Conservation (phyloP, 2,888 invertebrate species). For the Lasioglossum figueresi region DNA sequence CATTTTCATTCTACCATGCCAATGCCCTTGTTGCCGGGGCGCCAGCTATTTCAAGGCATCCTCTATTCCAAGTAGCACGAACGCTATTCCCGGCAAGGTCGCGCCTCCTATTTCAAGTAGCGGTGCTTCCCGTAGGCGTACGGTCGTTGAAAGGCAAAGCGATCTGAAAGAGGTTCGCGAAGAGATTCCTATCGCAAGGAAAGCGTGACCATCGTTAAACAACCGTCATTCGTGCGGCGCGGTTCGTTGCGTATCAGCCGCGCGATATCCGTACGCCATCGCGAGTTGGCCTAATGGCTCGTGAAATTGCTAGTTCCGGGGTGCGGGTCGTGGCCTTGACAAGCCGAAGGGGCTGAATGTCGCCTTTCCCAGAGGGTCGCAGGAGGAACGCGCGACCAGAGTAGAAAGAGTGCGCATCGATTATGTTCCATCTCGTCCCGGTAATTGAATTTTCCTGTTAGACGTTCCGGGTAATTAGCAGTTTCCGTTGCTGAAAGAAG, state of each 20-base stretch:
- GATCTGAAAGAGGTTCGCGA: not conserved
- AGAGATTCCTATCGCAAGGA: conserved; percentile 22
- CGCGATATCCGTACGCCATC: not conserved
- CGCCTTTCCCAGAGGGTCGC: not conserved
- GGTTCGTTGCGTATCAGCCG: not conserved
- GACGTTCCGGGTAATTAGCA: conserved; percentile 17
- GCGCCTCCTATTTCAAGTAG: conserved; percentile 13
- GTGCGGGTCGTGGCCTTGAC: conserved; percentile 12
- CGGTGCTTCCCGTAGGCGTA: not conserved
- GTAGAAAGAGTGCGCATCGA: not conserved
- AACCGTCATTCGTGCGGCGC: not conserved
- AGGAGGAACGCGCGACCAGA: not conserved
- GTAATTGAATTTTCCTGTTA: conserved; percentile 3
- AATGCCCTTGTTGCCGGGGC: not conserved
- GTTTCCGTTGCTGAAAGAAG: not conserved
- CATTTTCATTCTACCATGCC: not conserved
- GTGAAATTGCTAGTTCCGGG: conserved; percentile 29
- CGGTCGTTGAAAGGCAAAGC: not conserved
- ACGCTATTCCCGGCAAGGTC: conserved; percentile 17
- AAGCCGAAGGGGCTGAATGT: not conserved
- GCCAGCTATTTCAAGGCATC: not conserved
- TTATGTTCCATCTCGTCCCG: not conserved
- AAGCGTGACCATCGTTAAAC: conserved; percentile 24
- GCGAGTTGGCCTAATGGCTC: conserved; percentile 24
- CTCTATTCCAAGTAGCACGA: conserved; percentile 15